These are phyloP conservation scores for Macrosiphum euphorbiae DNA, from an alignment of 2,888 invertebrate genomes.

Conservation along the genomic window DNA sequence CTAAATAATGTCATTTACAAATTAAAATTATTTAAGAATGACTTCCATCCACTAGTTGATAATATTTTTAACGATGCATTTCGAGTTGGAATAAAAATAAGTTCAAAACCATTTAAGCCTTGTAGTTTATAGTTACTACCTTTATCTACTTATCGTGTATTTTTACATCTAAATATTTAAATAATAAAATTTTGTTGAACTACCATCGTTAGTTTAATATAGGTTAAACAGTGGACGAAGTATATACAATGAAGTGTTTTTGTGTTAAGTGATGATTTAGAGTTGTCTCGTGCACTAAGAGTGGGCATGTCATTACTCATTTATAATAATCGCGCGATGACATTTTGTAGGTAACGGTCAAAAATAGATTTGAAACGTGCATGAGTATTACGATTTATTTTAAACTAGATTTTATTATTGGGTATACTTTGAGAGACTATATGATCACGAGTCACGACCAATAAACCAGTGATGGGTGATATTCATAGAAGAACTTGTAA, in stretches of 20 bases:
- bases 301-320: neutral
- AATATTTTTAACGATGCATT: neutral
- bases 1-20: too few relatives aligned
- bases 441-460: neutral
- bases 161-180: too few relatives aligned
- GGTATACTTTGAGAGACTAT: neutral
- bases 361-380: constrained; percentile 38
- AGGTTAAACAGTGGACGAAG: neutral
- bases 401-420: neutral
- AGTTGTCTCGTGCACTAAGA: constrained; percentile 5
- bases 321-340: constrained; percentile 29
- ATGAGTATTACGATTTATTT: neutral
- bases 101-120: too few relatives aligned
- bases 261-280: constrained; percentile 52
- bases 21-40: neutral
- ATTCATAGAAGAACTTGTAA: neutral
- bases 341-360: neutral
- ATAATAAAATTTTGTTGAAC: too few relatives aligned
- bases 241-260: constrained; percentile 48
- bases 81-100: too few relatives aligned
- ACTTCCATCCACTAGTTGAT: neutral
- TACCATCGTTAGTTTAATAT: neutral
- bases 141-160: too few relatives aligned
- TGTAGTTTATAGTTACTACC: too few relatives aligned
- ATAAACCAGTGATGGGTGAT: neutral